Evolutionary conservation across 2,113 vertebrate species (phyloP), one percentile per base, ranked within the genome.

Genomic region (Saguinus midas): DNA sequence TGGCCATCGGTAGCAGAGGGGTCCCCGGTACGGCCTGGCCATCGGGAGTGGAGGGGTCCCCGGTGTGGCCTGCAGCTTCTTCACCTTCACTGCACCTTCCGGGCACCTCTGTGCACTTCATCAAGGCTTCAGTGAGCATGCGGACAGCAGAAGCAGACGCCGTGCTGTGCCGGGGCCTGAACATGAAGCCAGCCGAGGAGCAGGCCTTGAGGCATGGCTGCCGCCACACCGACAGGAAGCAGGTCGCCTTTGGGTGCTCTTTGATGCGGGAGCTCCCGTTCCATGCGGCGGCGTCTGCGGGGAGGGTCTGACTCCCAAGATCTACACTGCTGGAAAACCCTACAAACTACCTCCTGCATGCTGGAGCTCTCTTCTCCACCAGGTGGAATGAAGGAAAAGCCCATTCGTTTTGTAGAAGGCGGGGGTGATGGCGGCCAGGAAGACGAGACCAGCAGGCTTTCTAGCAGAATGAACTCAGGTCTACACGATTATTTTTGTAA

Each of bases 91-190:
- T 99, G 99, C 98, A 99, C 99, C 98, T 99, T 99, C 96, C 99
- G 99, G 0, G 99, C 64, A 99, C 99, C 0, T 99, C 99, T 64
- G 99, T 99, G 73, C 99, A 99, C 76, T 98, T 99, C 97, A 99
- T 99, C 99, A 99, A 99, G 97, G 99, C 99, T 95, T 99, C 99
- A 0, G 99, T 99, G 98, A 99, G 99, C 98, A 99, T 99, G 99
- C 29, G 12, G 55, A 21, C 10, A 1, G 3, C 9, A 61, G 50
- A 16, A 23, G 40, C 32, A 16, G 12, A 64, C 6, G 13, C 12
- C 13, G 14, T 1, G 0, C n/a, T 3, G 5, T 76, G 17, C 1
- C 1, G 13, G n/a, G 32, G 4, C n/a, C 80, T 37, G 8, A 72
- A 27, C 52, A 76, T 12, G 21, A n/a, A 55, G 66, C 23, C 5